Base-by-base conservation (phyloP, 1,140 invertebrate species). In the Diachasma alloeum region DNA sequence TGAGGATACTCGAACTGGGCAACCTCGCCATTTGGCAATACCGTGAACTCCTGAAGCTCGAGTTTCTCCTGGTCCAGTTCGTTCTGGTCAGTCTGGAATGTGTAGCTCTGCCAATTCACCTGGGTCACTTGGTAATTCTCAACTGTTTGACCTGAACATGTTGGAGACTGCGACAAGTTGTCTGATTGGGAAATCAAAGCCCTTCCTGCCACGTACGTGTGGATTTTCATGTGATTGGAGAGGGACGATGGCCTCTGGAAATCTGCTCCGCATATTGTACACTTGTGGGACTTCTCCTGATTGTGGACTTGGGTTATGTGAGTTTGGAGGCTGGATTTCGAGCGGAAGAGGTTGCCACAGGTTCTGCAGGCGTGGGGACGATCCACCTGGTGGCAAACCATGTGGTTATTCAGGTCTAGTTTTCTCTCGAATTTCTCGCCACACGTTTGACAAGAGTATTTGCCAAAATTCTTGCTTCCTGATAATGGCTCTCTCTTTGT, bases 221-320 rank as follows among this genome's bases (percentile, higher is more conserved):
- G 90, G 69, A 91, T 90, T 79, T 91, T 91, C 87, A 89, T 87
- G 77, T 91, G 90, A 80, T 91, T 91, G 9, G 88, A 90, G 48
- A 90, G 85, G 87, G 86, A 90, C 44, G 89, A 92, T 75, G 86
- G 91, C 80, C 86, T 84, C 78, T 88, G 90, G 83, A 88, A 91
- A 76, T 88, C 88, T 53, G 83, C 88, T 9, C 85, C 86, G 59
- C 90, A 91, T 37, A 90, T 85, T 0, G 80, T 81, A 70, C 90
- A 91, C 39, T 90, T 88, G 48, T 90, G 84, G 17, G 84, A 82
- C 53, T 84, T 84, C 42, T 80, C 81, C 1, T 79, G 42, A 26
- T 86, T 86, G 63, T 89, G 87, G 0, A 80, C 81, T 70, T 88
- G 84, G 3, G 76, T 17, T 83, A 86, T 86, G 59, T 89, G 88